phyloP scores from a whole-genome alignment of 2,113 vertebrate species.

The Semicossyphus pulcher region DNA sequence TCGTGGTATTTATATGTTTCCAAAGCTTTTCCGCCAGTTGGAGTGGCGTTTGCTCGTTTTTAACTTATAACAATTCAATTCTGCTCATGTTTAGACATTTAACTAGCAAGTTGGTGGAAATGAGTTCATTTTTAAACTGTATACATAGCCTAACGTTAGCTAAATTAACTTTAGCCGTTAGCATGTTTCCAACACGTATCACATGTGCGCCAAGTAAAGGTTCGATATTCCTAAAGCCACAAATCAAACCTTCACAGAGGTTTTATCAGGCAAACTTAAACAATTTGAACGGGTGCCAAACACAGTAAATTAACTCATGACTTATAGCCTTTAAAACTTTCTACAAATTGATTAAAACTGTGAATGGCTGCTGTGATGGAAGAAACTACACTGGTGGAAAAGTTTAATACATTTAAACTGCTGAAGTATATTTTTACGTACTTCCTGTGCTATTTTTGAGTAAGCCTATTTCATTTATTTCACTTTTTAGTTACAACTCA shows the following conservation, averaged over 20 bases:
- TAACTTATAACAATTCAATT: too few relatives aligned
- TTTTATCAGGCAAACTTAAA: conserved; percentile 1
- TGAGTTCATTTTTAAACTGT: not conserved
- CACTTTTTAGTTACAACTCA: too few relatives aligned
- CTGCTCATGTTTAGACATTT: not conserved
- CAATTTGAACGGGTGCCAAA: conserved; percentile 16
- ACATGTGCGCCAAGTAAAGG: not conserved
- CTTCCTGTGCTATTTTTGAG: too few relatives aligned
- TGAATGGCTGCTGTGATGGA: not conserved
- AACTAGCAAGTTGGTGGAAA: not conserved
- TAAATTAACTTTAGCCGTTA: not conserved
- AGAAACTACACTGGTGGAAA: not conserved
- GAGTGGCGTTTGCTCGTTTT: not conserved
- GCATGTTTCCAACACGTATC: too few relatives aligned
- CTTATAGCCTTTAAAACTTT: not conserved
- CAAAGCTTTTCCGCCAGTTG: too few relatives aligned
- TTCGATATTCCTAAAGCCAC: not conserved
- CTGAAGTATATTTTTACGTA: too few relatives aligned
- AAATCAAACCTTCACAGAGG: conserved; percentile 3
- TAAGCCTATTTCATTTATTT: too few relatives aligned
- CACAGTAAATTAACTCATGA: not conserved
- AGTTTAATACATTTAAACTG: too few relatives aligned
- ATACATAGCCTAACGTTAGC: too few relatives aligned
- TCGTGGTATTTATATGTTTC: too few relatives aligned
- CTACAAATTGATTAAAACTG: not conserved